Evolutionary conservation across 1,140 invertebrate genomes (phyloP).

Genomic region (Trinorchestia longiramus): DNA sequence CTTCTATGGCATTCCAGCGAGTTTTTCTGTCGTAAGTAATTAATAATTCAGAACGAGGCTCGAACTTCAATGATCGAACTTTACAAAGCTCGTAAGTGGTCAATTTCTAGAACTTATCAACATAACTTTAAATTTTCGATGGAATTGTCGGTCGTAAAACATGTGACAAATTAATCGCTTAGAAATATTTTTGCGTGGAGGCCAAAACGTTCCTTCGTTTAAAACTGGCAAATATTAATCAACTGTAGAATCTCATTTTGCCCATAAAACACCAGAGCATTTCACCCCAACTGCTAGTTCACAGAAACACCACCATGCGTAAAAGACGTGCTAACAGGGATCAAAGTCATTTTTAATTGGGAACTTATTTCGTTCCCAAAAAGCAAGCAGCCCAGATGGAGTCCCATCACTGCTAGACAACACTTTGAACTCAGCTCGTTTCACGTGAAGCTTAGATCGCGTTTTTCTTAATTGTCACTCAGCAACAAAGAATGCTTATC

Average conservation of each 20-base stretch:
- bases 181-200: neutral
- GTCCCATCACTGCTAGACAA: neutral
- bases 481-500: constrained; percentile 30
- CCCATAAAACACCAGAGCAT: neutral
- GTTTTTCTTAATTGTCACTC: constrained; percentile 30
- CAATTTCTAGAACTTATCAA: neutral
- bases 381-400: neutral
- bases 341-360: neutral
- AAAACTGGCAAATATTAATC: no score
- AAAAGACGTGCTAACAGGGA: neutral
- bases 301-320: neutral
- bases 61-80: neutral
- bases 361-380: neutral
- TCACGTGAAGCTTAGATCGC: neutral
- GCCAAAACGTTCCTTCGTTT: no score
- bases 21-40: neutral
- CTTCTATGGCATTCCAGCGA: neutral
- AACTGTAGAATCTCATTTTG: no score
- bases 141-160: neutral
- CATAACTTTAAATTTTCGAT: neutral
- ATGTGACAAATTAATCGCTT: neutral
- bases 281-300: neutral
- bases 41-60: neutral
- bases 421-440: neutral
- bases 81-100: neutral